phyloP scores from a whole-genome alignment of 1,140 invertebrate genomes.

The Geopemphigus sp. region DNA sequence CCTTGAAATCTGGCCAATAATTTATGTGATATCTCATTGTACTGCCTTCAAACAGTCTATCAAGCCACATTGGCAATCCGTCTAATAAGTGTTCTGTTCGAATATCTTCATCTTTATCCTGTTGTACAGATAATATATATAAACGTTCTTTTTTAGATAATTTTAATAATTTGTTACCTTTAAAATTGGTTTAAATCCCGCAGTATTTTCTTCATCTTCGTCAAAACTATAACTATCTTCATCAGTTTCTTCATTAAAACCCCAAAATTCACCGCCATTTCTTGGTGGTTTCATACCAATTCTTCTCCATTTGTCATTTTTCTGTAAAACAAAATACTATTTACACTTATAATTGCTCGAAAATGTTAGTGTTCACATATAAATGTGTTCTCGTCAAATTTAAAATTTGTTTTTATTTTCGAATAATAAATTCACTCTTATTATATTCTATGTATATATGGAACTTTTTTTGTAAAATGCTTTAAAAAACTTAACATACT shows the following conservation, averaged over 20 bases:
- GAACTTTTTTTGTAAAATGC: too few relatives aligned
- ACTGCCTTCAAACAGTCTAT: constrained; percentile 91
- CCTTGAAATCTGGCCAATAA: constrained; percentile 90
- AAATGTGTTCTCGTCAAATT: too few relatives aligned
- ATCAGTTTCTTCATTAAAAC: constrained; percentile 26
- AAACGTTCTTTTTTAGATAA: background rate
- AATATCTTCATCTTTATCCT: constrained; percentile 48
- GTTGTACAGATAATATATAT: background rate
- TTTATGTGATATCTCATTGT: constrained; percentile 92
- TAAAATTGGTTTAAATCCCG: constrained; percentile 39
- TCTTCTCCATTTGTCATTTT: constrained; percentile 43
- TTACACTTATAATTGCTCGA: background rate
- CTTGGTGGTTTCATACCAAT: constrained; percentile 29
- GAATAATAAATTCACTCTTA: background rate
- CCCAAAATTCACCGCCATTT: constrained; percentile 34
- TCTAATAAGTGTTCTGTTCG: constrained; percentile 77
- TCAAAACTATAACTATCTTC: constrained; percentile 36
- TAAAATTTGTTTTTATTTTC: too few relatives aligned
- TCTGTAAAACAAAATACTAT: background rate
- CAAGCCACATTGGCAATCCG: constrained; percentile 92
- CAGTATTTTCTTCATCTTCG: constrained; percentile 39
- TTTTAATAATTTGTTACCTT: background rate
- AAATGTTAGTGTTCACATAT: too few relatives aligned
- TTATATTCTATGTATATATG: too few relatives aligned
- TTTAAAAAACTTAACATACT: too few relatives aligned